Base-by-base conservation (phyloP, 2,888 invertebrate species). In the Drosophila infuscata region DNA sequence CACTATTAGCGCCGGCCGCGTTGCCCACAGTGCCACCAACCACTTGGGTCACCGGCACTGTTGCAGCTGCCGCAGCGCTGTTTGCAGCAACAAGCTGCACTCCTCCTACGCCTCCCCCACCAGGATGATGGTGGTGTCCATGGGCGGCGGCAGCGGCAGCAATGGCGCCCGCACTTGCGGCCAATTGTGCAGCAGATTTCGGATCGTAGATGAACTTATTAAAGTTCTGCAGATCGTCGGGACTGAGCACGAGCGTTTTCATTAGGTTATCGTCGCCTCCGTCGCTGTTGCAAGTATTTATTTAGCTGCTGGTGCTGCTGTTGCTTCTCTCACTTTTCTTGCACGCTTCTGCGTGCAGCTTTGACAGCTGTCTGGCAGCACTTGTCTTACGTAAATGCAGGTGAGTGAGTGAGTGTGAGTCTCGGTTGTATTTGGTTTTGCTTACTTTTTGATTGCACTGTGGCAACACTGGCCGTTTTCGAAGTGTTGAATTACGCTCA, bases 221-320 rank as follows among this genome's bases (percentile, higher is more conserved):
- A 64, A 91, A 91, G 81, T 92, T 91, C 82, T 91, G 91, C 74
- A 92, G 88, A 78, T 91, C 91, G 73, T 92, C 91, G 53, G 88
- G 85, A 72, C 89, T 91, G 61, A 92, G 84, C 49, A 91, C 85
- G 77, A 91, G 63, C 64, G 91, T 91, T 92, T 91, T 91, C 91
- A 91, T 91, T 91, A 89, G 89, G 70, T 79, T 33, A 30, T 65
- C 15, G 46, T 46, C 46, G 15, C 25, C 25, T 46, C 15, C 46
- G 46, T 46, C 25, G 46, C 25, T 25, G 4, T 41, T 59, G 54
- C 33, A 46, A 61, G 48, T 25, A 36, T 56, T 41, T 29, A 29
- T 57, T 54, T 30, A 17, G 30, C 32, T 12, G 17, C 17, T 54
- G 58, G n/a, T n/a, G n/a, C 5, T 48, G 29, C 49, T 49, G 32